Percentiles rank a stretch among this genome's conserved stretches.
These are phyloP conservation scores for Caenorhabditis plicata DNA, from an alignment of 2,888 invertebrate genomes.

Conservation along the genomic window DNA sequence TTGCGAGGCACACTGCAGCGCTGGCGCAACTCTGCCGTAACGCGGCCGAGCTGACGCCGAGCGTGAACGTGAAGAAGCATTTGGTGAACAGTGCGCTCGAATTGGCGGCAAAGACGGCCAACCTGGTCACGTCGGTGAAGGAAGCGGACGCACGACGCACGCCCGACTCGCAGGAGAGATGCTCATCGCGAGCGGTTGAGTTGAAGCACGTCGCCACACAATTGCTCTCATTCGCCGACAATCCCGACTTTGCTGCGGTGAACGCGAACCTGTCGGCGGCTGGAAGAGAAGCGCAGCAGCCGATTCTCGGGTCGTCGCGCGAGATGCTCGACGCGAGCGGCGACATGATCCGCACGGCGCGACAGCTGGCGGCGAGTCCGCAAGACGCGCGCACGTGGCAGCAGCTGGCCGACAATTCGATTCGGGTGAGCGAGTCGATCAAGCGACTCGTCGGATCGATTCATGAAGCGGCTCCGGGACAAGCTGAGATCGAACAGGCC, in stretches of 20 bases:
- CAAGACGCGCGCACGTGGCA: conserved; percentile 93
- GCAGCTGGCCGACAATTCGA: conserved; percentile 83
- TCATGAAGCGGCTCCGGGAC: conserved; percentile 91
- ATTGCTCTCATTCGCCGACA: conserved; percentile 87
- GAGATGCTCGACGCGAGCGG: conserved; percentile 78
- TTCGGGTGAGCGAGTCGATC: conserved; percentile 85
- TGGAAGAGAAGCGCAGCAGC: conserved; percentile 77
- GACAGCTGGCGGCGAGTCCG: conserved; percentile 77
- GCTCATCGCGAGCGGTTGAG: conserved; percentile 76
- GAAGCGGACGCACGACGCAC: conserved; percentile 74
- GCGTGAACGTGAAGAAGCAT: conserved; percentile 84
- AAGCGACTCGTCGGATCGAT: conserved; percentile 84
- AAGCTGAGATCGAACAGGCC: conserved; percentile 84
- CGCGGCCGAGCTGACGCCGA: conserved; percentile 85
- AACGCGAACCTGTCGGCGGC: conserved; percentile 82
- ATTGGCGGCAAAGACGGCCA: conserved; percentile 91
- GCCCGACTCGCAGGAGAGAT: conserved; percentile 4
- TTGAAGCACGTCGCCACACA: conserved; percentile 86
- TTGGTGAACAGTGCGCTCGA: conserved; percentile 97
- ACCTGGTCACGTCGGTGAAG: conserved; percentile 91
- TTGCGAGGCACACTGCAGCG: conserved; percentile 92
- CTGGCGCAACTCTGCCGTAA: conserved; percentile 91
- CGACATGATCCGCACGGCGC: conserved; percentile 75
- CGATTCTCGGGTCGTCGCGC: conserved; percentile 76
- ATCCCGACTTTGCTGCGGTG: conserved; percentile 87